These are phyloP conservation scores for Eubucco bourcierii DNA, from an alignment of 2,113 vertebrate genomes.

Conservation along the genomic window DNA sequence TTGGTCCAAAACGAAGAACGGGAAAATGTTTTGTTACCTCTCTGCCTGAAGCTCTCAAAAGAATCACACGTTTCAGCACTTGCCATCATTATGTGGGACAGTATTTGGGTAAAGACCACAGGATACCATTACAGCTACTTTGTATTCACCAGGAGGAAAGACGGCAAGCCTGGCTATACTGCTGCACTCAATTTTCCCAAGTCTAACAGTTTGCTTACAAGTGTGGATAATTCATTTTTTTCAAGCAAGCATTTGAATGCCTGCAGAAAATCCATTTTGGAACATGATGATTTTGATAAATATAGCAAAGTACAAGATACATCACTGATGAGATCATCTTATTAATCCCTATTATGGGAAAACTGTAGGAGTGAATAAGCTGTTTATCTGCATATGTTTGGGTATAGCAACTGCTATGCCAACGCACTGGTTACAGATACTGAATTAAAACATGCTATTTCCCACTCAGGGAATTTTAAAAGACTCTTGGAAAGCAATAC, in stretches of 20 bases:
- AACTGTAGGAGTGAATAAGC: neutral
- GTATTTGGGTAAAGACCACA: neutral
- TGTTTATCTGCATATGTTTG: slow-evolving; percentile 8
- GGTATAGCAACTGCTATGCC: neutral
- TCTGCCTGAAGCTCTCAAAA: neutral
- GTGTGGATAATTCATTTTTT: slow-evolving; percentile 19
- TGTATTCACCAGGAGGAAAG: neutral
- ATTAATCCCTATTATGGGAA: slow-evolving; percentile 32
- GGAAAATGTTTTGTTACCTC: neutral
- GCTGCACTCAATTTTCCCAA: neutral
- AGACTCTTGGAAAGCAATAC: neutral
- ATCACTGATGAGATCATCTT: slow-evolving; percentile 35
- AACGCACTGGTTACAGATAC: neutral
- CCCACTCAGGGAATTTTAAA: neutral
- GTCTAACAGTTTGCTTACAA: neutral
- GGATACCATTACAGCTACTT: neutral
- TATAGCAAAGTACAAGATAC: slow-evolving; percentile 34
- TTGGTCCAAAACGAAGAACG: neutral
- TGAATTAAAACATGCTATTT: slow-evolving; percentile 7
- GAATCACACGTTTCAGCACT: neutral
- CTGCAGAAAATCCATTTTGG: slow-evolving; percentile 34
- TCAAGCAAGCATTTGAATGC: neutral
- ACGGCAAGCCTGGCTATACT: neutral
- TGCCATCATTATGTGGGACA: neutral
- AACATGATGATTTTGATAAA: slow-evolving; percentile 41